Percentiles rank a stretch among this genome's conserved stretches.
Evolutionary conservation across 2,888 invertebrate species (phyloP).

Genomic region (Apamea monoglypha): DNA sequence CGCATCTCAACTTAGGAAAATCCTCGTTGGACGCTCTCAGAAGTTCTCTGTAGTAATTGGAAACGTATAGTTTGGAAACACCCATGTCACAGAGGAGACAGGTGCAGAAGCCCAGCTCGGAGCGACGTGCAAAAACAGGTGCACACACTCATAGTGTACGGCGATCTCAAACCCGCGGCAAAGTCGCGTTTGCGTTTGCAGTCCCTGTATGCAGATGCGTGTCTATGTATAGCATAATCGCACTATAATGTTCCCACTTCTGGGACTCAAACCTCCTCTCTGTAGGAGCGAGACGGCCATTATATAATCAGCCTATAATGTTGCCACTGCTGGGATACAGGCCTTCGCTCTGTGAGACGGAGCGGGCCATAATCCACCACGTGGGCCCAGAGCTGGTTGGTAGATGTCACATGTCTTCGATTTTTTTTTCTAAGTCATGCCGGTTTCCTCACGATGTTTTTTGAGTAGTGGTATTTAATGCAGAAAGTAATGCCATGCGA

Average conservation of each 20-base stretch:
- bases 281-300: not conserved
- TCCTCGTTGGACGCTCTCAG: slow-evolving; percentile 54
- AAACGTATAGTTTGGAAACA: slow-evolving; percentile 69
- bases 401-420: not conserved
- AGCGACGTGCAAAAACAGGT: not conserved
- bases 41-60: slow-evolving; percentile 73
- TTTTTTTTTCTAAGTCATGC: no score
- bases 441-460: not conserved
- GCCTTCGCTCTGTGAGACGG: not conserved
- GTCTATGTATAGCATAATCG: not conserved
- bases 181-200: not conserved
- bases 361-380: not conserved
- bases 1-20: slow-evolving; percentile 52
- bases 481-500: not conserved
- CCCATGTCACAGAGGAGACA: not conserved
- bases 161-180: no score
- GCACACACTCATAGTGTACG: no score
- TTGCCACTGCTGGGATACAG: no score
- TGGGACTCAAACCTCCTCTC: no score
- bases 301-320: no score
- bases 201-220: not conserved
- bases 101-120: not conserved
- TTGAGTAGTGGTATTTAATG: not conserved
- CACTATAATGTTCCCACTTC: not conserved
- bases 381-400: not conserved